A percentile compares a stretch with the other conserved stretches of the same genome.
phyloP scores from a whole-genome alignment of 2,888 invertebrate genomes.

The Carabus problematicus region DNA sequence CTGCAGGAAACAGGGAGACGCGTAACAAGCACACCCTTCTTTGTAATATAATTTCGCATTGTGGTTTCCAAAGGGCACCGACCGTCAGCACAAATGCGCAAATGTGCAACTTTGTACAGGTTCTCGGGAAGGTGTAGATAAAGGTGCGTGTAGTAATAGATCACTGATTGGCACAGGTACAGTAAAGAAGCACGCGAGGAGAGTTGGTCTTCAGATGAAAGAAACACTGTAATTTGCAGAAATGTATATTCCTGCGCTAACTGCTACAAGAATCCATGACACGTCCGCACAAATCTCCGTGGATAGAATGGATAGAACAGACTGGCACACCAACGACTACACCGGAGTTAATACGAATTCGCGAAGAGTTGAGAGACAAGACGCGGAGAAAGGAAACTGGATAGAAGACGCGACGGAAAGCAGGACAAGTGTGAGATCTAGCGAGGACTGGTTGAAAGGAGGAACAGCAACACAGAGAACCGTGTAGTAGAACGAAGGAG shows the following conservation, averaged over 20 bases:
- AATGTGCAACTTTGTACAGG: no score
- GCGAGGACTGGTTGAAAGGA: no score
- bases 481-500: not conserved
- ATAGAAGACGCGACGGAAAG: no score
- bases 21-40: conserved; percentile 37
- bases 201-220: no score
- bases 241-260: not conserved
- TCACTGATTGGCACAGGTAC: no score
- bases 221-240: not conserved
- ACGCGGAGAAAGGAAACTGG: no score
- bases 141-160: no score
- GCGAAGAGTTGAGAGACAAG: no score
- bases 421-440: no score
- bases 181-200: no score
- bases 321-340: not conserved
- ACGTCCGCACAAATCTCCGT: not conserved
- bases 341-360: no score
- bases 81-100: not conserved
- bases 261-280: not conserved
- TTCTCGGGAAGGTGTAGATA: no score
- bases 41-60: conserved; percentile 40
- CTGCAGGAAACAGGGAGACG: not conserved
- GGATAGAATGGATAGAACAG: not conserved
- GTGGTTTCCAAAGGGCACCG: conserved; percentile 18
- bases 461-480: not conserved